These are phyloP conservation scores for Mus spretus DNA, from an alignment of 2,797 vertebrate genomes.

Conservation along the genomic window DNA sequence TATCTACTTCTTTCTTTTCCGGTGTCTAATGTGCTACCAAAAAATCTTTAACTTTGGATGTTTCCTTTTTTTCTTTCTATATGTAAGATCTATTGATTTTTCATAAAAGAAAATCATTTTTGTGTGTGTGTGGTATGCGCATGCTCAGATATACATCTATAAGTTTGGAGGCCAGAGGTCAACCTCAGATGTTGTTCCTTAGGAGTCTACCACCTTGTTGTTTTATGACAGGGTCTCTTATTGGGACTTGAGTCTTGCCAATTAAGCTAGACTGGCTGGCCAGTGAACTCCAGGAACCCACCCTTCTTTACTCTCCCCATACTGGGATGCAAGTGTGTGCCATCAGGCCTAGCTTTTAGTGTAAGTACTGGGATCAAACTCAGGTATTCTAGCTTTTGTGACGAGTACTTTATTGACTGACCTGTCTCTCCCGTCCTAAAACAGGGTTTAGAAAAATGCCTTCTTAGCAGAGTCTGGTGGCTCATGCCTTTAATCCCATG, in stretches of 20 bases:
- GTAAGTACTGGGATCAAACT: neutral
- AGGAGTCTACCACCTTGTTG: neutral
- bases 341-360: neutral
- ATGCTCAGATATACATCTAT: neutral
- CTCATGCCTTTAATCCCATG: neutral
- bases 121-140: too few relatives aligned
- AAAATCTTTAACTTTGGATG: neutral
- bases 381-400: neutral
- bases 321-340: neutral
- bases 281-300: neutral
- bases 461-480: neutral
- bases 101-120: neutral
- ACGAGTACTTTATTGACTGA: neutral
- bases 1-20: neutral
- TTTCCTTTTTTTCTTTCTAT: constrained; percentile 26
- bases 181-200: neutral
- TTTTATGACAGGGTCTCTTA: neutral
- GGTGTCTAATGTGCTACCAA: neutral
- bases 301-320: neutral
- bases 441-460: neutral
- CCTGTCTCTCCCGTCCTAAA: neutral
- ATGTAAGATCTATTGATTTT: neutral
- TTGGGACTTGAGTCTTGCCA: neutral
- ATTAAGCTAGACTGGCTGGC: neutral
- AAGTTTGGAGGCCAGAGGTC: neutral